Percentiles rank a stretch among this genome's conserved stretches.
phyloP scores from a whole-genome alignment of 2,797 vertebrate genomes.

The Loris lydekkerianus region DNA sequence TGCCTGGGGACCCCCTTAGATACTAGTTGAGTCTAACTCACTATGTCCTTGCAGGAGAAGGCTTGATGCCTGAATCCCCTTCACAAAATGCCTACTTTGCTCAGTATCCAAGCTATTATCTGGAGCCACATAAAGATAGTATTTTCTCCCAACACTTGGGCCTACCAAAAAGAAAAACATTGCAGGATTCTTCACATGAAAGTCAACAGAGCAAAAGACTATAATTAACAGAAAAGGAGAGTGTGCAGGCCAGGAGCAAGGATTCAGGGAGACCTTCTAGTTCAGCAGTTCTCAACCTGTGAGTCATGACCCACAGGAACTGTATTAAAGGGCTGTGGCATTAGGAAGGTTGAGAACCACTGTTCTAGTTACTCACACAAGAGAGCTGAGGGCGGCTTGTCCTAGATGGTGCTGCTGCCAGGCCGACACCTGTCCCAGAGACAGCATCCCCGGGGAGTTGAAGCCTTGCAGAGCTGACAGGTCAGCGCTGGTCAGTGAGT shows the following conservation, averaged over 20 bases:
- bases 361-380: slow-evolving; percentile 94
- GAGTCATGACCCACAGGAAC: too few relatives aligned
- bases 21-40: not conserved
- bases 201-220: not conserved
- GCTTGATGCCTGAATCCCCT: not conserved
- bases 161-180: not conserved
- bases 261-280: not conserved
- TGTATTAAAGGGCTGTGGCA: too few relatives aligned
- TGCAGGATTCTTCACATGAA: slow-evolving; percentile 66
- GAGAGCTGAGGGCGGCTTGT: slow-evolving; percentile 97
- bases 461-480: slow-evolving; percentile 98
- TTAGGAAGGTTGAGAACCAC: too few relatives aligned
- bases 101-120: not conserved
- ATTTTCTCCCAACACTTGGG: not conserved
- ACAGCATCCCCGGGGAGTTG: slow-evolving; percentile 96
- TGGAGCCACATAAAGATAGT: not conserved
- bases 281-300: not conserved
- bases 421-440: slow-evolving; percentile 97
- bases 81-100: not conserved
- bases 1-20: not conserved
- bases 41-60: not conserved
- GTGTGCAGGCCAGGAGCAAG: rapidly evolving
- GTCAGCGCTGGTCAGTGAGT: slow-evolving; percentile 97
- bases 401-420: slow-evolving; percentile 99
- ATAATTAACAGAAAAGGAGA: not conserved